Evolutionary conservation across 2,797 vertebrate genomes (phyloP), one percentile per base, ranked within the genome.

Genomic region (Microctenopoma lineatum): DNA sequence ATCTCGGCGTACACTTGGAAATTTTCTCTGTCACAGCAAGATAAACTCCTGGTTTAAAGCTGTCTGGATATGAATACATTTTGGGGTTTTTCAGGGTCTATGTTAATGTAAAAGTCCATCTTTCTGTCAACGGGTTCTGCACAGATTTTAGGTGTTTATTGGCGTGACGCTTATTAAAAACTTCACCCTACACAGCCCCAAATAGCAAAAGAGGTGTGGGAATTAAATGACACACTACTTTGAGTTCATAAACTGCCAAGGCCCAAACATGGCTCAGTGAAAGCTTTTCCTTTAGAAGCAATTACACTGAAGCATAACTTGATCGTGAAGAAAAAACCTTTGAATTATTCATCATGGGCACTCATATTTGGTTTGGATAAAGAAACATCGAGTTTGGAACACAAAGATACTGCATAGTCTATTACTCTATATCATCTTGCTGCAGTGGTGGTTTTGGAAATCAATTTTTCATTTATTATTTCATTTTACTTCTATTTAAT

Each of bases 271-370:
- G 45, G 44, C 68, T 81, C 54, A 34, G 46, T 51, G 64, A 74
- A 70, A 54, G 41, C 39, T 58, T 72, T 66, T 58, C 45, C 29
- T 73, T 72, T 62, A 50, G 38, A 72, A 52, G 63, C 56, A 85
- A 81, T 78, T 74, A 73, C 68, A 76, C 66, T 67, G 81, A 70
- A 66, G 66, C 53, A 71, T 68, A 82, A 73, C 60, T 81, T 66
- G 57, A 72, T 77, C 59, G 71, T 70, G 66, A 70, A 39, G 39
- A 70, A 10, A 46, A 53, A 45, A 44, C 72, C 32, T 16, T 69
- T 87, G 70, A 80, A 82, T 82, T 73, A 84, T 80, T 80, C 47
- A 84, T 84, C 50, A 21, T 3, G 4, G 15, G 5, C 9, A 70
- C 47, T 26, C 18, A 21, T 59, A 42, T 67, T 77, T 70, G 50